These are phyloP conservation scores for Eulemur albifrons DNA, from an alignment of 2,797 vertebrate species.

Conservation along the genomic window DNA sequence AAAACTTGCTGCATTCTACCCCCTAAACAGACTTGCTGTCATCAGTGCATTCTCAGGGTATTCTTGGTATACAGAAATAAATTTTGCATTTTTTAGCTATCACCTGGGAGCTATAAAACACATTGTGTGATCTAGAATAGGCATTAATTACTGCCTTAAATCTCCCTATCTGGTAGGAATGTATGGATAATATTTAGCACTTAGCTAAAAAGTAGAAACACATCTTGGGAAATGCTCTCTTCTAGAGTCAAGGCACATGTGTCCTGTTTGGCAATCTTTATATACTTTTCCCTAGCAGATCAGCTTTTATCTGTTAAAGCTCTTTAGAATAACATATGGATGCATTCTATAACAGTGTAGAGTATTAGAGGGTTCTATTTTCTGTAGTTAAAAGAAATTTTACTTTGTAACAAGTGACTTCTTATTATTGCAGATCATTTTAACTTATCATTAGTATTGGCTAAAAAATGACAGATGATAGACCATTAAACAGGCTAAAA, in stretches of 20 bases:
- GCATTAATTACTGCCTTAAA: conserved; percentile 65
- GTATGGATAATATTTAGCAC: neutral
- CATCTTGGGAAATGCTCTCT: conserved; percentile 43
- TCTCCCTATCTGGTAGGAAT: conserved; percentile 13
- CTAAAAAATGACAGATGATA: conserved; percentile 67
- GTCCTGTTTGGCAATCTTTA: conserved; percentile 61
- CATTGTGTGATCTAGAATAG: conserved; percentile 42
- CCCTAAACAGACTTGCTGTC: neutral
- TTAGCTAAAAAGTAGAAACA: conserved; percentile 59
- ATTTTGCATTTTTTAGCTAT: conserved; percentile 39
- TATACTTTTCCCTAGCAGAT: conserved; percentile 49
- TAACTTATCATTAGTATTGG: conserved; percentile 65
- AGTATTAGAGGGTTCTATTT: conserved; percentile 59
- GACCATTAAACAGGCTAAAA: conserved; percentile 42
- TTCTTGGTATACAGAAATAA: conserved; percentile 44
- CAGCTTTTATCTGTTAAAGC: conserved; percentile 68
- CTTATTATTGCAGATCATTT: conserved; percentile 69
- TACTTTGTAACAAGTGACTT: conserved; percentile 55
- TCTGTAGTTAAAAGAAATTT: conserved; percentile 56
- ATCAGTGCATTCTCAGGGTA: neutral
- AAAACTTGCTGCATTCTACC: neutral
- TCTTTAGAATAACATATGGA: conserved; percentile 76
- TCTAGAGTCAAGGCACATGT: conserved; percentile 57
- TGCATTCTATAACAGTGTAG: conserved; percentile 67
- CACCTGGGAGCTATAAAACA: neutral